These are phyloP conservation scores for Galerucella pusilla DNA, from an alignment of 2,888 invertebrate genomes.

Conservation along the genomic window DNA sequence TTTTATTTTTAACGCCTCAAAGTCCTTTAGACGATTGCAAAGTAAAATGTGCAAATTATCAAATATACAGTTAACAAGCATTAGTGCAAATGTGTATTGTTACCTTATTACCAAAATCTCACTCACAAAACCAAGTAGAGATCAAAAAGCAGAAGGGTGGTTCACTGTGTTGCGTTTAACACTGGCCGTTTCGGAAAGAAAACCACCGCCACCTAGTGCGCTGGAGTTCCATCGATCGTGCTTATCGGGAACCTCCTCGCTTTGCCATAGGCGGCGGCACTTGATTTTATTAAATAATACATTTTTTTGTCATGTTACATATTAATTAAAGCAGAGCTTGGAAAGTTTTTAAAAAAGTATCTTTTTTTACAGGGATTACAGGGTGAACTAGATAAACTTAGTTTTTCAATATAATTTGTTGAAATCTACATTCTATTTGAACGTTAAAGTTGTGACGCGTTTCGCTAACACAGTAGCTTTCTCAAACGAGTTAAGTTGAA, in stretches of 20 bases:
- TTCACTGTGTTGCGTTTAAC: slow-evolving; percentile 54
- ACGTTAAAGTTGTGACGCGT: no score
- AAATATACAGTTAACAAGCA: background rate
- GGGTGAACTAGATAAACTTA: no score
- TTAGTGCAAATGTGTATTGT: slow-evolving; percentile 20
- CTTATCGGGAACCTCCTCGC: slow-evolving; percentile 27
- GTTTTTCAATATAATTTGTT: no score
- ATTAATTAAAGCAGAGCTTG: no score
- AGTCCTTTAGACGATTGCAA: background rate
- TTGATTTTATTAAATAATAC: no score
- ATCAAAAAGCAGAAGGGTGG: slow-evolving; percentile 46
- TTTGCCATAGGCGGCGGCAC: slow-evolving; percentile 38
- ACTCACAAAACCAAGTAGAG: slow-evolving; percentile 11
- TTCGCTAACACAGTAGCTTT: no score
- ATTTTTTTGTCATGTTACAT: no score
- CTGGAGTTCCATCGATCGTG: slow-evolving; percentile 56
- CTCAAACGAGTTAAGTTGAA: no score
- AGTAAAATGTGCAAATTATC: slow-evolving; percentile 22
- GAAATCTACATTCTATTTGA: no score
- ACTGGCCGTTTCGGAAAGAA: slow-evolving; percentile 46
- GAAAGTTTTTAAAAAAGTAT: no score
- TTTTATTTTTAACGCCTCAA: background rate
- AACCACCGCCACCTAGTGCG: slow-evolving; percentile 49
- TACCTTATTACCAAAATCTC: slow-evolving; percentile 54
- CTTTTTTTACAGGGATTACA: no score